Conservation (phyloP, 2,797 vertebrate genomes). For the Chromobotia macracanthus region DNA sequence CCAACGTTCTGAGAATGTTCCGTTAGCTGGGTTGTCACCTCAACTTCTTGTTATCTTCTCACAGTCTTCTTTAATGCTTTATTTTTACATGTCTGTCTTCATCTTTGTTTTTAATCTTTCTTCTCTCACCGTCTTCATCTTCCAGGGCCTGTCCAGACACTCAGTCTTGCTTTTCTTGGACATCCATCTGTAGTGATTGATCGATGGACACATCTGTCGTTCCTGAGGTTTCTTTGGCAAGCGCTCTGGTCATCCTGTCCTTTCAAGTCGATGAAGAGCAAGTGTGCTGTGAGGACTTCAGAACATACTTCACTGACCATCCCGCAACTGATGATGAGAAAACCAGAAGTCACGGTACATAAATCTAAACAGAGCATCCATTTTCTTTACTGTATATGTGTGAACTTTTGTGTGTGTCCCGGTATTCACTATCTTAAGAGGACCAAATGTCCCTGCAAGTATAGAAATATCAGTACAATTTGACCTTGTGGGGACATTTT, state of each 20-base stretch:
- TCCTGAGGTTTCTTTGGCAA: constrained; percentile 54
- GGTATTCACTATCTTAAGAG: no score
- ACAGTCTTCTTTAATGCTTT: constrained; percentile 21
- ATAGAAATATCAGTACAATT: no score
- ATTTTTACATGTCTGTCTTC: neutral
- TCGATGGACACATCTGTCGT: constrained; percentile 51
- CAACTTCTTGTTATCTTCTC: constrained; percentile 22
- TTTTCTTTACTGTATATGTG: constrained; percentile 42
- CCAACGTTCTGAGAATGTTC: no score
- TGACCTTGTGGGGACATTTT: no score
- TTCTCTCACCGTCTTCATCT: constrained; percentile 22
- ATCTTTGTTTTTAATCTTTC: constrained; percentile 50
- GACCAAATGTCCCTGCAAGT: no score
- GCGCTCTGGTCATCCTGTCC: constrained; percentile 20
- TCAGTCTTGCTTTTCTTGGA: constrained; percentile 61
- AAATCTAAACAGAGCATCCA: constrained; percentile 52
- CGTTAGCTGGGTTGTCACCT: constrained; percentile 42
- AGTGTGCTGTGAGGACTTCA: constrained; percentile 52
- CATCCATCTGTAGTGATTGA: constrained; percentile 38
- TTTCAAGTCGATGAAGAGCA: constrained; percentile 56
- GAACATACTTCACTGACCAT: constrained; percentile 50
- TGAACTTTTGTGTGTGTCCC: neutral
- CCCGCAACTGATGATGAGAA: constrained; percentile 52
- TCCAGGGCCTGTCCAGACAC: constrained; percentile 51
- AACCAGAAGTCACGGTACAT: constrained; percentile 51